Percentiles rank a stretch among this genome's conserved stretches.
Conservation (phyloP, 2,797 vertebrate genomes). For the Coendou prehensilis region DNA sequence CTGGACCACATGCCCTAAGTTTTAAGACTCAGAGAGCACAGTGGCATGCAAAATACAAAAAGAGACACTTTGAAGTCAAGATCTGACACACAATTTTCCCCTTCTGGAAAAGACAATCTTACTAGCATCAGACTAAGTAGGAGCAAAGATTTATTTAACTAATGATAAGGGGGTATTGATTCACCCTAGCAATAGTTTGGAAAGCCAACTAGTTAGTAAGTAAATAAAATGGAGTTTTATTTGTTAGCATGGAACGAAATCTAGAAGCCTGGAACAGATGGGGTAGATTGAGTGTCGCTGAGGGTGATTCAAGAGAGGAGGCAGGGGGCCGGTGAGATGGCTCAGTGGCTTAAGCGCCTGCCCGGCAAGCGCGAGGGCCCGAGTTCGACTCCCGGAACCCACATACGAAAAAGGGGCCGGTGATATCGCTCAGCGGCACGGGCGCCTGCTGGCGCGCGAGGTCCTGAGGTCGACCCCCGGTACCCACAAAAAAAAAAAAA, state of each 20-base stretch:
- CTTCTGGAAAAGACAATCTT: constrained; percentile 5
- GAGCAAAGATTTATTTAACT: constrained; percentile 31
- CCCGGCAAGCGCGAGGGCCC: too few relatives aligned
- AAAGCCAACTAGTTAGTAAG: neutral
- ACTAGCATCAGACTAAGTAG: neutral
- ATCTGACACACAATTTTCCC: neutral
- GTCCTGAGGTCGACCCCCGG: too few relatives aligned
- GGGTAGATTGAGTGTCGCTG: neutral
- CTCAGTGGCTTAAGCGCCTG: too few relatives aligned
- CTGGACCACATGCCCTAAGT: neutral
- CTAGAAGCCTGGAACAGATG: neutral
- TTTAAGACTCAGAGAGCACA: constrained; percentile 34
- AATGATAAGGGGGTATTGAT: neutral
- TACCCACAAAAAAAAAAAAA: too few relatives aligned
- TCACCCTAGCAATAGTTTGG: neutral
- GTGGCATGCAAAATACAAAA: constrained; percentile 1
- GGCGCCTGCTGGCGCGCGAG: too few relatives aligned
- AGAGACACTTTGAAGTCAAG: constrained; percentile 45
- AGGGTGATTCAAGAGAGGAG: neutral
- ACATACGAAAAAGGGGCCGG: too few relatives aligned
- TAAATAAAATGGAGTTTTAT: neutral
- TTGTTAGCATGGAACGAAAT: neutral
- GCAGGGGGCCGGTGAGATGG: too few relatives aligned
- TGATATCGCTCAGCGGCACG: too few relatives aligned
- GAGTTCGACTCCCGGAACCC: too few relatives aligned